Evolutionary conservation across 1,140 invertebrate genomes (phyloP).

Genomic region (Bombus difficillimus): DNA sequence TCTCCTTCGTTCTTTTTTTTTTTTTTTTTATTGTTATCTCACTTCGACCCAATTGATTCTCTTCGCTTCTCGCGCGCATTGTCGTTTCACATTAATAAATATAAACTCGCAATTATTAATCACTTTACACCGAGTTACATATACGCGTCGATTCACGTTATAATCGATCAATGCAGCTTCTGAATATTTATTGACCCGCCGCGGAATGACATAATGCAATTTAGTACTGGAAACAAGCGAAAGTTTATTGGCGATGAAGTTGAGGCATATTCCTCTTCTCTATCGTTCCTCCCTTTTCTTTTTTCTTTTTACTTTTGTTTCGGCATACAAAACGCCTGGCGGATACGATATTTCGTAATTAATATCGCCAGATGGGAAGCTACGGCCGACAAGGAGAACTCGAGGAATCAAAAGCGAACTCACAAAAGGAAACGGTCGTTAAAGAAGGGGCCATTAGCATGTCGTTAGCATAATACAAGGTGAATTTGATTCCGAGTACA

Average conservation of each 20-base stretch:
- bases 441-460: slow-evolving; percentile 53
- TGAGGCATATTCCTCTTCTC: no score
- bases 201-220: neutral
- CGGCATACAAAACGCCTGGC: neutral
- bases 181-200: neutral
- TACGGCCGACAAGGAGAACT: neutral
- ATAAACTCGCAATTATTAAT: neutral
- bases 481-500: slow-evolving; percentile 54
- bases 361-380: slow-evolving; percentile 31
- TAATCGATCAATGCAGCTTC: neutral
- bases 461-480: slow-evolving; percentile 55
- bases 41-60: neutral
- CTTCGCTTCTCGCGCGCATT: neutral
- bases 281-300: neutral
- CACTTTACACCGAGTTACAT: no score
- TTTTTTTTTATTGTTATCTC: slow-evolving; percentile 24
- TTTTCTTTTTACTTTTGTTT: neutral
- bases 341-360: slow-evolving; percentile 25
- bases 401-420: slow-evolving; percentile 43
- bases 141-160: neutral
- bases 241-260: neutral
- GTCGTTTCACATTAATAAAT: neutral
- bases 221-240: neutral
- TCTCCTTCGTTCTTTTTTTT: neutral
- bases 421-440: slow-evolving; percentile 50